Conservation (phyloP, 2,888 invertebrate genomes). For the Eupithecia dodoneata region DNA sequence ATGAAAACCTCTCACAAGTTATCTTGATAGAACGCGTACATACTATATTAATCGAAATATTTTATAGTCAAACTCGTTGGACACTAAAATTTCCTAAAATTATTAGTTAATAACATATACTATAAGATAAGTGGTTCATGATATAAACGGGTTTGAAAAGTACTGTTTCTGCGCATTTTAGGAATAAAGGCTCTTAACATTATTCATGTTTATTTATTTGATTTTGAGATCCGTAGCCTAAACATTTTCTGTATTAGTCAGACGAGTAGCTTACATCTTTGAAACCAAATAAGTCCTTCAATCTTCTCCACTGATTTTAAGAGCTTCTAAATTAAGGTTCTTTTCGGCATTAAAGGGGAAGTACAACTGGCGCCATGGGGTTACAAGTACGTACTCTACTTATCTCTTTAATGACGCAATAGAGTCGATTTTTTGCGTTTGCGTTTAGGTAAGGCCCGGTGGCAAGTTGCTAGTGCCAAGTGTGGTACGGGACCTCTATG, state of each 20-base stretch:
- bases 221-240: slow-evolving; percentile 55
- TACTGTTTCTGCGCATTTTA: too few relatives aligned
- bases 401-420: not conserved
- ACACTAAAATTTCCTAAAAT: too few relatives aligned
- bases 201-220: slow-evolving; percentile 69
- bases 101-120: too few relatives aligned
- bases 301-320: slow-evolving; percentile 31
- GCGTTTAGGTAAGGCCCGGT: slow-evolving; percentile 19
- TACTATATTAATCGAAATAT: too few relatives aligned
- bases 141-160: too few relatives aligned
- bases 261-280: slow-evolving; percentile 29
- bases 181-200: too few relatives aligned
- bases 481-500: too few relatives aligned
- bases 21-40: too few relatives aligned
- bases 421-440: slow-evolving; percentile 44
- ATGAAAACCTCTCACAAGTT: too few relatives aligned
- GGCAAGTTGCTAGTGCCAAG: not conserved
- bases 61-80: too few relatives aligned
- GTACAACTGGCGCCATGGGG: slow-evolving; percentile 48
- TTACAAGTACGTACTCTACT: slow-evolving; percentile 2
- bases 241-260: slow-evolving; percentile 48
- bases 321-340: slow-evolving; percentile 38
- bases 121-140: too few relatives aligned
- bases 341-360: slow-evolving; percentile 38
- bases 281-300: not conserved